These are phyloP conservation scores for Diachrysia chrysitis DNA, from an alignment of 2,888 invertebrate species.

Conservation along the genomic window DNA sequence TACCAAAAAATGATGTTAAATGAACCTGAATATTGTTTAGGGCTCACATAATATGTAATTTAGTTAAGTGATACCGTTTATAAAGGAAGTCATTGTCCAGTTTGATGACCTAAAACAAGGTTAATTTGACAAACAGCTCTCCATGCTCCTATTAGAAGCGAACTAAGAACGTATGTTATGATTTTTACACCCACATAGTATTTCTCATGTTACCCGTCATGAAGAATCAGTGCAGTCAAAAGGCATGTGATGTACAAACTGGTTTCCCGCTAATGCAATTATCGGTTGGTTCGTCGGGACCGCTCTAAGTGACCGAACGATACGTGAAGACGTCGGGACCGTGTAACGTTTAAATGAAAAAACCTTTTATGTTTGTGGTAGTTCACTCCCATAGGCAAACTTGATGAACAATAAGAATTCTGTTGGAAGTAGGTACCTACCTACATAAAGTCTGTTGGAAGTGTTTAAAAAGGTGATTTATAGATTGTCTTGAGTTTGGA, in stretches of 20 bases:
- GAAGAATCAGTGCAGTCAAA: constrained; percentile 78
- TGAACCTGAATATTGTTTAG: too few relatives aligned
- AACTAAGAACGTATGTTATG: constrained; percentile 42
- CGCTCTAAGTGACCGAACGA: constrained; percentile 68
- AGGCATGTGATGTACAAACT: constrained; percentile 74
- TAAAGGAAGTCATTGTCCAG: background rate
- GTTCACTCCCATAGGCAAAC: constrained; percentile 31
- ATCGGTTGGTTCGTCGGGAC: constrained; percentile 69
- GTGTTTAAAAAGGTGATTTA: background rate
- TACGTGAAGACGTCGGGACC: constrained; percentile 46
- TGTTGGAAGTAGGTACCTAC: constrained; percentile 25
- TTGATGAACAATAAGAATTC: constrained; percentile 15
- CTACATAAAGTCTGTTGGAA: background rate
- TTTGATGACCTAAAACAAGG: background rate
- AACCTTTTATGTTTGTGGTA: constrained; percentile 46
- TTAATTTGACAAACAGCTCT: constrained; percentile 2
- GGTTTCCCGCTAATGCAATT: constrained; percentile 80
- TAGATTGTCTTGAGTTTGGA: background rate
- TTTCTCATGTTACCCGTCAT: constrained; percentile 69
- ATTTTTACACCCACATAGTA: constrained; percentile 49
- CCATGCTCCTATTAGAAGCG: constrained; percentile 32
- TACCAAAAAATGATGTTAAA: too few relatives aligned
- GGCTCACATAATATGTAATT: background rate
- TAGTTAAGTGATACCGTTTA: background rate
- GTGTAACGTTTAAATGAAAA: constrained; percentile 52